Evolutionary conservation across 2,113 vertebrate genomes (phyloP).

Genomic region (Odocoileus virginianus): DNA sequence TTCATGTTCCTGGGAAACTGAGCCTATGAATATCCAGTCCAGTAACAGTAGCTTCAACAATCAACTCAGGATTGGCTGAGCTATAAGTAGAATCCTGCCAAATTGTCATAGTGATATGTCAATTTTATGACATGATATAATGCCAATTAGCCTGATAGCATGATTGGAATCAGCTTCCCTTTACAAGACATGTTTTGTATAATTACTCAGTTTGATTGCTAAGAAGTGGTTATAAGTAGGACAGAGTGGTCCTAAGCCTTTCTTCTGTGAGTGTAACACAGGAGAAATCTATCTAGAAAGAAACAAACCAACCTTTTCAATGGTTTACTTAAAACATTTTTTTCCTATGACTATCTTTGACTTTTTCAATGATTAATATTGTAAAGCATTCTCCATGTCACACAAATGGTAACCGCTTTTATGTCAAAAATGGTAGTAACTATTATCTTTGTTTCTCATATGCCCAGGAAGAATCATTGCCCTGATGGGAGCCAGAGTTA

Average conservation of each 20-base stretch:
- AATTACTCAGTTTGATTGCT: background rate
- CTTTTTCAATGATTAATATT: background rate
- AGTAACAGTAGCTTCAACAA: background rate
- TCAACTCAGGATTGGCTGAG: background rate
- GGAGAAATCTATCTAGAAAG: background rate
- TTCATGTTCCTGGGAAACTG: background rate
- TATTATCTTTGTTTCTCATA: background rate
- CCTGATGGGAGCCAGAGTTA: background rate
- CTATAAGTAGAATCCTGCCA: background rate
- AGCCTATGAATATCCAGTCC: background rate
- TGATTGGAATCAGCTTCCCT: background rate
- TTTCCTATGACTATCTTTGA: background rate
- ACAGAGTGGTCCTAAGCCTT: background rate
- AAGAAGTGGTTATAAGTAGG: background rate
- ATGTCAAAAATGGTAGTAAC: background rate
- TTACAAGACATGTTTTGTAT: background rate
- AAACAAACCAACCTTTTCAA: background rate
- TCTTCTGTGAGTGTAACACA: background rate
- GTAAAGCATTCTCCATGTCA: background rate
- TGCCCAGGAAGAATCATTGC: background rate
- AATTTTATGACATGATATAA: background rate
- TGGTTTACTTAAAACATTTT: background rate
- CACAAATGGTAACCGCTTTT: background rate
- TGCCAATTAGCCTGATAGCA: background rate
- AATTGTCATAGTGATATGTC: background rate